Evolutionary conservation across 2,888 invertebrate species (phyloP).

Genomic region (Alitta virens): DNA sequence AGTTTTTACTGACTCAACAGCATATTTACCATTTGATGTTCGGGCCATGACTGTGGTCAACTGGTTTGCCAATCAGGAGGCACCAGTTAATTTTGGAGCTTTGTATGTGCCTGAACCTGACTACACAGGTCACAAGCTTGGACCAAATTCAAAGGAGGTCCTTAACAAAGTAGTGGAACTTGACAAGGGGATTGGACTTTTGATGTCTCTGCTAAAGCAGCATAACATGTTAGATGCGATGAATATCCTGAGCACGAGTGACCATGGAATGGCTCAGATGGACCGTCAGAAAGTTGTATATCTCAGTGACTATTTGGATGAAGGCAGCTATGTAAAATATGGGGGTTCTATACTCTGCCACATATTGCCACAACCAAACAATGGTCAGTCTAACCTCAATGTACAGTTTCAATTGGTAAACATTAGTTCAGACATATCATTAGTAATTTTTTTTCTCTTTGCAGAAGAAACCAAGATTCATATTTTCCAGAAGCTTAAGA

Average conservation of each 20-base stretch:
- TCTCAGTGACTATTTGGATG: slow-evolving; percentile 16
- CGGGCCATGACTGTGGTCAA: slow-evolving; percentile 40
- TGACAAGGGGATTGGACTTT: slow-evolving; percentile 58
- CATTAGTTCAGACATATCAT: too few species aligned
- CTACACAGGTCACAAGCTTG: slow-evolving; percentile 64
- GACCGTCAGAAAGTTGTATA: slow-evolving; percentile 35
- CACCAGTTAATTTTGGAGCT: slow-evolving; percentile 69
- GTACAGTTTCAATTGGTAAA: too few species aligned
- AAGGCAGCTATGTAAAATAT: slow-evolving; percentile 7
- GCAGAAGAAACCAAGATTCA: too few species aligned
- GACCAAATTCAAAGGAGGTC: slow-evolving; percentile 51
- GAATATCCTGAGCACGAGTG: slow-evolving; percentile 70
- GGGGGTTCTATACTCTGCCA: not conserved
- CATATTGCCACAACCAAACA: too few species aligned
- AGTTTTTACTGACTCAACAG: slow-evolving; percentile 35
- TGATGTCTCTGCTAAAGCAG: slow-evolving; percentile 60
- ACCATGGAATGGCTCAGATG: slow-evolving; percentile 71
- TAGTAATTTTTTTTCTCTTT: too few species aligned
- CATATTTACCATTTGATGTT: slow-evolving; percentile 39
- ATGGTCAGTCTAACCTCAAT: too few species aligned
- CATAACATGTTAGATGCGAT: slow-evolving; percentile 61
- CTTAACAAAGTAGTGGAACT: slow-evolving; percentile 61
- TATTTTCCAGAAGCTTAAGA: slow-evolving; percentile 16
- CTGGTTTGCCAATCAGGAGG: slow-evolving; percentile 49
- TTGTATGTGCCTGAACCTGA: slow-evolving; percentile 74